These are phyloP conservation scores for Eilema depressum DNA, from an alignment of 2,888 invertebrate species.

Conservation along the genomic window DNA sequence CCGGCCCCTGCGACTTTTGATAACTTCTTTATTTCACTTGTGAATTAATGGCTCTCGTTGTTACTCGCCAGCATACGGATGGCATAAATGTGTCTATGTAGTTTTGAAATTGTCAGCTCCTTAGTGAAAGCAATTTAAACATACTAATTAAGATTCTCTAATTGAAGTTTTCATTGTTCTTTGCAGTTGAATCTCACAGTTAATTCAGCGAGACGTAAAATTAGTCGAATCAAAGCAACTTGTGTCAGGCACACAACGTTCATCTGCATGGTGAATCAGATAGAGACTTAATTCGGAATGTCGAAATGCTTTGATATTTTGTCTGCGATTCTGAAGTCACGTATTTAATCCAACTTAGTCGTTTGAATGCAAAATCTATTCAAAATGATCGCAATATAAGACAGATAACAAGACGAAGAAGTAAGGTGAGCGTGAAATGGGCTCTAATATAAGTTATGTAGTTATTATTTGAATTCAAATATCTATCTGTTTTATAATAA, in stretches of 20 bases:
- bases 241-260: constrained; percentile 66
- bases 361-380: constrained; percentile 45
- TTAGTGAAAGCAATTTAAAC: constrained; percentile 58
- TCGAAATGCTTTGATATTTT: constrained; percentile 58
- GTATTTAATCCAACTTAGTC: constrained; percentile 57
- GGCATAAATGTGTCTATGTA: constrained; percentile 49
- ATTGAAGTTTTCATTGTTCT: constrained; percentile 75
- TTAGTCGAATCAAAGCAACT: constrained; percentile 75
- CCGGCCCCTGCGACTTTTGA: constrained; percentile 62
- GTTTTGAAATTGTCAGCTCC: constrained; percentile 52
- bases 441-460: constrained; percentile 24
- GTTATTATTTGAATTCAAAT: constrained; percentile 15
- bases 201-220: constrained; percentile 73
- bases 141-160: constrained; percentile 70
- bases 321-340: constrained; percentile 60
- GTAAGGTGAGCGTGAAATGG: constrained; percentile 23
- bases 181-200: constrained; percentile 66
- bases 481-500: background rate
- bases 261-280: constrained; percentile 57
- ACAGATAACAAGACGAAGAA: constrained; percentile 24
- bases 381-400: constrained; percentile 37
- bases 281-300: constrained; percentile 56
- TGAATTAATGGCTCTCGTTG: constrained; percentile 56
- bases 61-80: constrained; percentile 42
- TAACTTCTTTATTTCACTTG: constrained; percentile 71